Evolutionary conservation across 2,888 invertebrate genomes (phyloP).

Genomic region (Mystacides longicornis): DNA sequence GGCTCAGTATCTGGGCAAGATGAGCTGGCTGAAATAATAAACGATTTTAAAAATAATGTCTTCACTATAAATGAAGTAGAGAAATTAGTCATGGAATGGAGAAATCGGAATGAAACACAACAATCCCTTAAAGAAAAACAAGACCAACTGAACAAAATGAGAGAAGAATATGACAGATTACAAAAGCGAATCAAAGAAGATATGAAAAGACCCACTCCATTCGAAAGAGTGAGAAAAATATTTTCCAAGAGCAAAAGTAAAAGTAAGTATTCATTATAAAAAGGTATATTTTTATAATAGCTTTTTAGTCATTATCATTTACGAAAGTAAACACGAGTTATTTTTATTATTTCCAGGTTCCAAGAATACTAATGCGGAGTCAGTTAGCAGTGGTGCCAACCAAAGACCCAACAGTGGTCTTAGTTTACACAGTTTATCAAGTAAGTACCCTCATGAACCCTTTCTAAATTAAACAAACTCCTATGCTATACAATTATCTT

Average conservation of each 20-base stretch:
- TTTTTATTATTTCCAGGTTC: slow-evolving; percentile 11
- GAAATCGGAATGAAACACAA: slow-evolving; percentile 78
- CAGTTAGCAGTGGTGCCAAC: slow-evolving; percentile 28
- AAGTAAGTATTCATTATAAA: slow-evolving; percentile 31
- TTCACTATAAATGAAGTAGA: slow-evolving; percentile 80
- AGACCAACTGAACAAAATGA: slow-evolving; percentile 71
- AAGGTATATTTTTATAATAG: neutral
- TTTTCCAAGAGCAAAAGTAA: slow-evolving; percentile 59
- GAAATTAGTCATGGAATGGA: slow-evolving; percentile 79
- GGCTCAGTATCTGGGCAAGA: slow-evolving; percentile 54
- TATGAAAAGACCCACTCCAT: slow-evolving; percentile 70
- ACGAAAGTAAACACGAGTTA: neutral
- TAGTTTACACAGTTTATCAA: slow-evolving; percentile 60
- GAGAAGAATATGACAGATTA: slow-evolving; percentile 74
- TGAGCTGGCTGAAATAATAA: slow-evolving; percentile 78
- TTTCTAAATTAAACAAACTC: too few relatives aligned
- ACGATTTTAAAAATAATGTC: slow-evolving; percentile 83
- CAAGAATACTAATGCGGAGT: slow-evolving; percentile 7
- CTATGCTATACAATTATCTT: too few relatives aligned
- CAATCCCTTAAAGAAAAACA: slow-evolving; percentile 80
- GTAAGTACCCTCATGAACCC: too few relatives aligned
- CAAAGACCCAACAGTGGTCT: slow-evolving; percentile 61
- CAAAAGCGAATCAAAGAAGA: slow-evolving; percentile 69
- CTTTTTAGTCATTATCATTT: neutral
- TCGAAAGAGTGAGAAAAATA: slow-evolving; percentile 69